A percentile compares a stretch with the other conserved stretches of the same genome.
phyloP scores from a whole-genome alignment of 2,888 invertebrate genomes.

The Pristionchus entomophagus region DNA sequence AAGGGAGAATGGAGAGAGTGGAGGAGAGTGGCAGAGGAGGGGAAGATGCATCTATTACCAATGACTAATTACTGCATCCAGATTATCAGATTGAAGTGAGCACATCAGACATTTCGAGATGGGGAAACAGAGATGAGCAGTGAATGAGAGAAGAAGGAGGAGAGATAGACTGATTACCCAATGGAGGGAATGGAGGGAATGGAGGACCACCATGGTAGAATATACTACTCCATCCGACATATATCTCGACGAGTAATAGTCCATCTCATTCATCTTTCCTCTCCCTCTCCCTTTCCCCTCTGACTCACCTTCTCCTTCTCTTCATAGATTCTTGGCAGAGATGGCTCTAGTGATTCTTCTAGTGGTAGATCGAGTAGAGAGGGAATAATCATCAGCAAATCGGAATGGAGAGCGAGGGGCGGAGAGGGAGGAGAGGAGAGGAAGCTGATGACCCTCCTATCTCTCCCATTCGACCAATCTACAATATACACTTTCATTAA shows the following conservation, averaged over 20 bases:
- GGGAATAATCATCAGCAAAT: background rate
- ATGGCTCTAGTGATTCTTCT: background rate
- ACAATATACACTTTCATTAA: too few species aligned
- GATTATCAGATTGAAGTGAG: background rate
- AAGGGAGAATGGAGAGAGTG: background rate
- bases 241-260: too few species aligned
- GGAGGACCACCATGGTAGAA: background rate
- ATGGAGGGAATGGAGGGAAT: background rate
- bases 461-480: background rate
- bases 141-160: background rate
- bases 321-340: background rate
- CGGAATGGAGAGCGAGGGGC: constrained; percentile 39
- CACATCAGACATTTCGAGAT: background rate
- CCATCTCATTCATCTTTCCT: background rate
- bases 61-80: constrained; percentile 14
- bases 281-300: background rate
- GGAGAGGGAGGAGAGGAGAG: constrained; percentile 12
- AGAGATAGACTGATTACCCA: too few species aligned
- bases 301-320: constrained; percentile 20
- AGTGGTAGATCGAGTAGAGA: background rate
- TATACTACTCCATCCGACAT: background rate
- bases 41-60: background rate
- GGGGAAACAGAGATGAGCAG: background rate
- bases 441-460: background rate
- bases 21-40: background rate